Evolutionary conservation across 2,797 vertebrate species (phyloP), one percentile per base, ranked within the genome.

Genomic region (Pangasius sanitwongsei): DNA sequence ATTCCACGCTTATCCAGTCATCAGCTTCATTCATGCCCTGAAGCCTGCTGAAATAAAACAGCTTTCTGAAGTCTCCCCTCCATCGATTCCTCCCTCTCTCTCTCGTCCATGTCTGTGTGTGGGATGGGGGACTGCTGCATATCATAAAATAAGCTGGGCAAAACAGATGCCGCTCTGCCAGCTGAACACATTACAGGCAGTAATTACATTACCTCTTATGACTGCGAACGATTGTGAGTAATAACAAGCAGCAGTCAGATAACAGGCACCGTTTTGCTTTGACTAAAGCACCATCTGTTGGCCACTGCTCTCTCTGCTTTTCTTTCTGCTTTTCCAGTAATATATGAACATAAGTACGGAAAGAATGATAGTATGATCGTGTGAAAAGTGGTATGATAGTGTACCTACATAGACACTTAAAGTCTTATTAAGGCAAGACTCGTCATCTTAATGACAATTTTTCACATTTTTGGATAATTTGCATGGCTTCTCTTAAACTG

Each of bases 261-360:
- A 82, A 82, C 65, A 69, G 87, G 44, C 59, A 34, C 23, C 23
- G 31, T 65, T 92, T 92, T 91, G 91, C 89, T 90, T 92, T 92
- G 92, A 92, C 92, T 91, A 83, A 94, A 91, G 91, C 91, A 89
- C 92, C 92, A 92, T 91, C 92, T 94, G 87, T 90, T 92, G 92
- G 90, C 69, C 28, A 37, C 83, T 82, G 13, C 75, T 67, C n/a
- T 67, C 59, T 11, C 44, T 50, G 37, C 44, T 48, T 48, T 48
- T 48, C 44, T 48, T 44, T 44, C 41, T 44, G 41, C 41, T 44
- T 48, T 8, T 48, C 44, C 44, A 8, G 7, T 48, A 48, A 48
- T 65, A 18, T 65, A 83, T n/a, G 55, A 61, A 18, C 37, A 83
- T 28, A 20, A 48, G 59, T 83, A 48, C 28, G 12, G 80, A 41